Conservation (phyloP, 2,113 vertebrate species). For the Tragelaphus imberbis region DNA sequence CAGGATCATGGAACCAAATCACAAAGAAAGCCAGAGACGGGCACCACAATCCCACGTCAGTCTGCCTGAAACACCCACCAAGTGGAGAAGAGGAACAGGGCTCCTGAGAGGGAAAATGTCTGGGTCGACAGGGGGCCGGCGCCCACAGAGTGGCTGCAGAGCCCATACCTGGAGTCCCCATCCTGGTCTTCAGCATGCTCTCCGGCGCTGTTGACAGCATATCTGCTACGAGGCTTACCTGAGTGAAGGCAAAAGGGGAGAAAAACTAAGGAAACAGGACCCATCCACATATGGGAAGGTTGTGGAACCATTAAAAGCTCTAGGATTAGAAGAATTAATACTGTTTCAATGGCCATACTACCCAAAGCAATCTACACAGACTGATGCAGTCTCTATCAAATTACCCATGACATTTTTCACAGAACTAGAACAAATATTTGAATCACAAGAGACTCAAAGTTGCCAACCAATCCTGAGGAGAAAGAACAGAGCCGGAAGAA, state of each 20-base stretch:
- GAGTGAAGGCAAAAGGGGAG: conserved; percentile 47
- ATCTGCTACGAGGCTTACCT: conserved; percentile 93
- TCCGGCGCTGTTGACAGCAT: conserved; percentile 87
- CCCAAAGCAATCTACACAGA: not conserved
- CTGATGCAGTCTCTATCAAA: not conserved
- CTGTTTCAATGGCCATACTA: not conserved
- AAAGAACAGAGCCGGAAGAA: not conserved
- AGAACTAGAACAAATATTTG: not conserved
- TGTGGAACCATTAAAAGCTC: not conserved
- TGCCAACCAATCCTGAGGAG: not conserved
- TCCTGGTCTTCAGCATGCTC: conserved; percentile 92
- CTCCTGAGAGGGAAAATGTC: not conserved
- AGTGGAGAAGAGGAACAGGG: not conserved
- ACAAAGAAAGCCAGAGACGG: not conserved
- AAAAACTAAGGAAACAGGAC: not conserved
- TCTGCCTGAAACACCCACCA: not conserved
- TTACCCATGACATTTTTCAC: not conserved
- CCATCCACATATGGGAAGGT: not conserved
- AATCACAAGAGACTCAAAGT: not conserved
- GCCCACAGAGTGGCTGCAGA: not conserved
- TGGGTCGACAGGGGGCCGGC: not conserved
- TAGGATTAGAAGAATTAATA: not conserved
- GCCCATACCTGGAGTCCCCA: conserved; percentile 92
- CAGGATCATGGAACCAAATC: not conserved
- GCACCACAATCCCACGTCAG: not conserved